Base-by-base conservation (phyloP, 2,888 invertebrate species). In the Ophioninae sp. region DNA sequence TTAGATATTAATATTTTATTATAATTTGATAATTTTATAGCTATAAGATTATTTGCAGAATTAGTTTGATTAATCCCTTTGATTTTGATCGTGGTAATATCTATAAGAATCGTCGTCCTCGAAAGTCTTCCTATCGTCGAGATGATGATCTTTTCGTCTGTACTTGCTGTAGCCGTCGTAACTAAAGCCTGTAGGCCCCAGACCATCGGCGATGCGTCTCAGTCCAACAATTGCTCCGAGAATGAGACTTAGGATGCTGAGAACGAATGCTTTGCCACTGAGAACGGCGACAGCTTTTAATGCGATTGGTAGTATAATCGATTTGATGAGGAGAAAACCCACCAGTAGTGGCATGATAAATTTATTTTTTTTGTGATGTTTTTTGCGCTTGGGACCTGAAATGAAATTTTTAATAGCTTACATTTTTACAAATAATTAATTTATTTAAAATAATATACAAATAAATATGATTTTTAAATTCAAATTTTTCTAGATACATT, bases 231-330 rank as follows among this genome's bases (percentile, higher is more conserved):
- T 94, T 0, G 95, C 94, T 0, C 95, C 95, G 89, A 95, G 93
- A 6, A 95, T 94, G 61, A 94, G 90, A 84, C 94, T 94, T 91
- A 94, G 91, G 7, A 94, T 89, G 87, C 94, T 94, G 13, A 94
- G 89, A 2, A 94, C 90, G 17, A 94, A 93, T 0, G 94, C 93
- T 86, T 94, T 93, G 83, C 95, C 95, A 30, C 96, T 95, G 70
- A 96, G 91, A 61, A 96, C 94, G 0, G 96, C 95, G 84, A 96
- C 91, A 1, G 95, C 94, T 88, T 96, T 96, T 75, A 97, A 90
- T 0, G 95, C 94, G 56, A 96, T 92, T 0, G 96, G 96, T 69
- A 96, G 92, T 8, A 96, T 88, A 1, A 97, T 91, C 56, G 95
- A 94, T 90, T 96, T 96, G 0, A 96, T 95, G 72, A 96, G 93